Evolutionary conservation across 2,113 vertebrate genomes (phyloP).

Genomic region (Burhinus bistriatus): DNA sequence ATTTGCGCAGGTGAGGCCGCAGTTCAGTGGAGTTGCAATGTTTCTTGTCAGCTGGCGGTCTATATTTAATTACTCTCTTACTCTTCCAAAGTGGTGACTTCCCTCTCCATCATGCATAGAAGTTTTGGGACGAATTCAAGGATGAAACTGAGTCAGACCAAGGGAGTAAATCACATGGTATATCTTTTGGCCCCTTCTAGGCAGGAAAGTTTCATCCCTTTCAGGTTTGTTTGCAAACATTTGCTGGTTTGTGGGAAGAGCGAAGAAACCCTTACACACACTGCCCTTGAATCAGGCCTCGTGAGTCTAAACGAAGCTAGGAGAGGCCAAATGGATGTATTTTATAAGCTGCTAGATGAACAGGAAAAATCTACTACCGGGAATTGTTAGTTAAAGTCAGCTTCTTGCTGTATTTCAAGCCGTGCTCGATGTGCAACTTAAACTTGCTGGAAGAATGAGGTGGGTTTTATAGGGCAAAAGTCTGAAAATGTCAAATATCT

Average conservation of each 20-base stretch:
- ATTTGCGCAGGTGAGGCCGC: background rate
- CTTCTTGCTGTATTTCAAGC: background rate
- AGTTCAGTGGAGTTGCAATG: background rate
- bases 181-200: background rate
- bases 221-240: background rate
- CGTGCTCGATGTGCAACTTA: rapidly evolving
- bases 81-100: background rate
- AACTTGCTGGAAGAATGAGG: background rate
- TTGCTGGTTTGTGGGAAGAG: slow-evolving; percentile 10
- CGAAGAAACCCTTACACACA: background rate
- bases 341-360: slow-evolving; percentile 2
- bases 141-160: background rate
- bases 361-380: background rate
- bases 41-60: background rate
- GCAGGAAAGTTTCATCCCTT: background rate
- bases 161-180: background rate
- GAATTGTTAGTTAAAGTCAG: slow-evolving; percentile 4
- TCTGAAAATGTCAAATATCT: slow-evolving; percentile 43
- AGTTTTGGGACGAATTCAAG: background rate
- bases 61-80: background rate
- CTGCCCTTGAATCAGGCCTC: slow-evolving; percentile 10
- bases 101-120: background rate
- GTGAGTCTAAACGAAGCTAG: background rate
- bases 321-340: slow-evolving; percentile 5
- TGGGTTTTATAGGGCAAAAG: slow-evolving; percentile 32